Conservation (phyloP, 1,140 invertebrate genomes). For the Polyergus mexicanus region DNA sequence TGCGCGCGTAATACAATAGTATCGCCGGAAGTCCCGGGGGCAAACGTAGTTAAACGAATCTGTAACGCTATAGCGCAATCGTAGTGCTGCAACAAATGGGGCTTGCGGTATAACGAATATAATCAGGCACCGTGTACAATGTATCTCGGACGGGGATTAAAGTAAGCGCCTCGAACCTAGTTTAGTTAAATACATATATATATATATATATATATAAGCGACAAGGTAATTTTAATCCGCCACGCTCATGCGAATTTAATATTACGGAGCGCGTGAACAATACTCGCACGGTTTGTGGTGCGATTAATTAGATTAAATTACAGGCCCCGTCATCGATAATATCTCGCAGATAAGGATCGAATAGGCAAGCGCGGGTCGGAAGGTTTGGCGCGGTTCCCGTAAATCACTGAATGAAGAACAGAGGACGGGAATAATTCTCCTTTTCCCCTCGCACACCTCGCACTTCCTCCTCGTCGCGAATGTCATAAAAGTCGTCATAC, state of each 20-base stretch:
- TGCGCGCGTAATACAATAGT: conserved; percentile 25
- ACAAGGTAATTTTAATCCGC: conserved; percentile 72
- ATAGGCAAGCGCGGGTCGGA: conserved; percentile 39
- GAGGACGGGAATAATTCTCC: conserved; percentile 14
- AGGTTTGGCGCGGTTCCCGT: not conserved
- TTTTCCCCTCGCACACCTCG: not conserved
- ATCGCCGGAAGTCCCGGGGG: conserved; percentile 38
- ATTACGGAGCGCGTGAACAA: conserved; percentile 60
- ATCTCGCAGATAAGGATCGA: conserved; percentile 70
- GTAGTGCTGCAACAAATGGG: conserved; percentile 35
- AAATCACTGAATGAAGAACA: conserved; percentile 18
- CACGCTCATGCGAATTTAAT: conserved; percentile 63
- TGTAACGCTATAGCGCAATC: conserved; percentile 51
- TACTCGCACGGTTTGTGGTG: conserved; percentile 50
- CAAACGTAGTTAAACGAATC: conserved; percentile 43
- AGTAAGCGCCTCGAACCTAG: conserved; percentile 37
- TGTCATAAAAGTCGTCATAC: conserved; percentile 72
- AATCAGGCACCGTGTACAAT: conserved; percentile 57
- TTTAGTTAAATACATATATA: conserved; percentile 63
- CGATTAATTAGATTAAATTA: conserved; percentile 77
- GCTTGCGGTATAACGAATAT: conserved; percentile 31
- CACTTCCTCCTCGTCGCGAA: conserved; percentile 15
- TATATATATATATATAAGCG: too few species aligned
- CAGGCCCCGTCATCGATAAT: conserved; percentile 67
- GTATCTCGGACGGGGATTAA: conserved; percentile 52